Percentiles rank a stretch among this genome's conserved stretches.
Conservation (phyloP, 2,888 invertebrate genomes). For the Sisyra terminalis region DNA sequence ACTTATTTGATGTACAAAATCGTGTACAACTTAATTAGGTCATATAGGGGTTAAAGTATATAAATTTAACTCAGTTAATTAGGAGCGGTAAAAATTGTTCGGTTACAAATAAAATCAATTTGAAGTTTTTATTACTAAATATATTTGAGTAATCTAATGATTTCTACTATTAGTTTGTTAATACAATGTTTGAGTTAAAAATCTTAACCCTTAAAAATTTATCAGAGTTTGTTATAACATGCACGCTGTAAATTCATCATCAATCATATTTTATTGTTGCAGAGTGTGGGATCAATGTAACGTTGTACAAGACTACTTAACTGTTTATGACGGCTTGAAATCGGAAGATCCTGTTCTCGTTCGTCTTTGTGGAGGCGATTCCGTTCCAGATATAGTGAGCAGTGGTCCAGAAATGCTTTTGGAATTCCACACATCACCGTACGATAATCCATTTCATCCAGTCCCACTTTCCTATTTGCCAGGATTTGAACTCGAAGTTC, state of each 20-base stretch:
- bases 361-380: conserved; percentile 66
- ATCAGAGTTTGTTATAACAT: too few species aligned
- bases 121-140: too few species aligned
- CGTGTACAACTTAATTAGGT: too few species aligned
- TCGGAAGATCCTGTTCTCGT: conserved; percentile 55
- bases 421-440: conserved; percentile 67
- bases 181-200: too few species aligned
- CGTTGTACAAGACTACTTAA: conserved; percentile 64
- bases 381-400: conserved; percentile 62
- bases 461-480: conserved; percentile 61
- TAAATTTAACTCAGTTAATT: too few species aligned
- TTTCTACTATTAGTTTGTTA: too few species aligned
- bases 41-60: too few species aligned
- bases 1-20: too few species aligned
- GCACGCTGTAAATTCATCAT: neutral
- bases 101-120: too few species aligned
- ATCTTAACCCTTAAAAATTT: too few species aligned
- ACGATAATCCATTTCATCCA: conserved; percentile 67
- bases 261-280: conserved; percentile 15
- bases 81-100: too few species aligned
- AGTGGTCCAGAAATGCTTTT: conserved; percentile 62
- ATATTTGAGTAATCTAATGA: too few species aligned
- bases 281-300: conserved; percentile 74
- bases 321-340: conserved; percentile 63
- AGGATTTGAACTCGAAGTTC: conserved; percentile 67